Conservation (phyloP, 2,113 vertebrate species). For the Columbina picui region DNA sequence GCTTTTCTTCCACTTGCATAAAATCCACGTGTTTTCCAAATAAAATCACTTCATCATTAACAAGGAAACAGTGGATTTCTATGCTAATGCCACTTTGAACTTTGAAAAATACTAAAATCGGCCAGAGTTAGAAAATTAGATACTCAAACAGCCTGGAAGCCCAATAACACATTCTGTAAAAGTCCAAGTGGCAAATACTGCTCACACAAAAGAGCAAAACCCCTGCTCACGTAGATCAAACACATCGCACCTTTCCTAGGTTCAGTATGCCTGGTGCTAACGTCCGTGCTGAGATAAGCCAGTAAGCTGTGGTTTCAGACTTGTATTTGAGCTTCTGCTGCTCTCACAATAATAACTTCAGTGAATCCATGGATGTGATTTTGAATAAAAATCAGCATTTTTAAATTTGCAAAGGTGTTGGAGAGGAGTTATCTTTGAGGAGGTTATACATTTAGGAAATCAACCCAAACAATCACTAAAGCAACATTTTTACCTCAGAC, state of each 20-base stretch:
- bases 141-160: not conserved
- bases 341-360: not conserved
- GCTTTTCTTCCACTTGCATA: not conserved
- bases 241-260: rapidly evolving
- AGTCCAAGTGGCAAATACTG: not conserved
- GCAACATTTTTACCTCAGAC: not conserved
- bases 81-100: not conserved
- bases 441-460: not conserved
- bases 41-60: not conserved
- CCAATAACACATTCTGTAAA: not conserved
- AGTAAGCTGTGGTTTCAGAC: not conserved
- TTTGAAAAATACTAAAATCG: not conserved
- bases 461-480: not conserved
- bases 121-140: not conserved
- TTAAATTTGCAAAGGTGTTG: not conserved
- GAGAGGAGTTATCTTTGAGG: not conserved
- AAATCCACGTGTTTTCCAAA: not conserved
- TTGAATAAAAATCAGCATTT: not conserved
- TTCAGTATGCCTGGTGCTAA: not conserved
- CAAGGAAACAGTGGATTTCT: not conserved
- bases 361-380: not conserved
- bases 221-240: not conserved
- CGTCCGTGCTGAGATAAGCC: not conserved
- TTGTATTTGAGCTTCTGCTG: not conserved
- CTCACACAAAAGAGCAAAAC: not conserved